Conservation (phyloP, 2,888 invertebrate genomes). For the Zygogramma bicolorata region DNA sequence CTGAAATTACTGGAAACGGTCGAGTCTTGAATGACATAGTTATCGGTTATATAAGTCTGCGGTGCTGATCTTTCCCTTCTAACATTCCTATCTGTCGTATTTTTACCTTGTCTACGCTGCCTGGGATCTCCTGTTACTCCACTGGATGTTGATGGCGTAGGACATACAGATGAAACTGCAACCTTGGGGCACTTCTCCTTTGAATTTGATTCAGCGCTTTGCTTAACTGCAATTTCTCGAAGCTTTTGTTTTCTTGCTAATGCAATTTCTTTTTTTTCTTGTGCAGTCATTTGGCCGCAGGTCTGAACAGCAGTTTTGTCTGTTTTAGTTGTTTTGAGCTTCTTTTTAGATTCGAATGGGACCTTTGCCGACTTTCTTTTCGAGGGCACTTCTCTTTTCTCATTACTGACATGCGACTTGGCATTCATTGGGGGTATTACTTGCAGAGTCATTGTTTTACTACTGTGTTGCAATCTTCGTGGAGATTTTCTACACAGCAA, state of each 20-base stretch:
- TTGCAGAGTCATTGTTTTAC: background rate
- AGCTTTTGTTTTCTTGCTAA: background rate
- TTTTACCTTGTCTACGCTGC: background rate
- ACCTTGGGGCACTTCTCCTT: background rate
- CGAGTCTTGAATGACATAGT: slow-evolving; percentile 31
- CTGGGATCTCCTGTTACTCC: background rate
- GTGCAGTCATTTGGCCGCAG: background rate
- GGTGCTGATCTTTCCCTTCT: background rate
- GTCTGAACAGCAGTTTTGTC: background rate
- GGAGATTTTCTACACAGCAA: background rate
- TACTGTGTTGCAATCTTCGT: too few species aligned
- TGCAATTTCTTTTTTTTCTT: background rate
- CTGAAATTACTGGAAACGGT: slow-evolving; percentile 36
- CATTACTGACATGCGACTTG: background rate
- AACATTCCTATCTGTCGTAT: background rate
- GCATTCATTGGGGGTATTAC: background rate
- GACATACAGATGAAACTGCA: background rate
- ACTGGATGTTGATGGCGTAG: background rate
- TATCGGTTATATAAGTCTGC: background rate
- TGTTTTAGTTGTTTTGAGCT: background rate
- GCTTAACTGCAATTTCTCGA: background rate
- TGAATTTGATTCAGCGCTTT: background rate
- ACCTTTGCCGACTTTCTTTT: slow-evolving; percentile 6
- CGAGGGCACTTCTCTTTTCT: background rate
- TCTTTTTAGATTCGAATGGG: background rate